Evolutionary conservation across 2,797 vertebrate species (phyloP).

Genomic region (Ctenopoma kingsleyae): DNA sequence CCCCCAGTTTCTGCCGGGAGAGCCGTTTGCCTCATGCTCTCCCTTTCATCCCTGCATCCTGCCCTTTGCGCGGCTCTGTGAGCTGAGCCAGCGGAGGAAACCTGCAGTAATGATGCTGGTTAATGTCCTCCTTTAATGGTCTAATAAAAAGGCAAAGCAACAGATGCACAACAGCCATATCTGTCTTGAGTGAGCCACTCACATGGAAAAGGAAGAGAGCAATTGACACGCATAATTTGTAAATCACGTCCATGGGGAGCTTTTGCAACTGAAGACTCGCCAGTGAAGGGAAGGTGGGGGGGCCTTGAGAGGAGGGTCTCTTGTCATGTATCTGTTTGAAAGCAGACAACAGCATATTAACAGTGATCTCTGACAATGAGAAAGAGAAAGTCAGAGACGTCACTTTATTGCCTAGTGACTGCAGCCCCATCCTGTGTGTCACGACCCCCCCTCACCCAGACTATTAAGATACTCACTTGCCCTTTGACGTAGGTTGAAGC

Average conservation of each 20-base stretch:
- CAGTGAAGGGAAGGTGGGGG: conserved; percentile 3
- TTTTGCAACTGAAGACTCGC: conserved; percentile 43
- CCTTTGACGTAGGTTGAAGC: conserved; percentile 82
- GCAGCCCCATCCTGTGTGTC: conserved; percentile 76
- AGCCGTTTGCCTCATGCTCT: conserved; percentile 61
- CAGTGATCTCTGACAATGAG: conserved; percentile 59
- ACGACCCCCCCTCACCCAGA: conserved; percentile 44
- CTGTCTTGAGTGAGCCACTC: conserved; percentile 57
- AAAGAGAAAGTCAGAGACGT: conserved; percentile 78
- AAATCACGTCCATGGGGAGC: conserved; percentile 56
- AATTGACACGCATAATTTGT: conserved; percentile 76
- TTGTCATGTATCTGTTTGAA: conserved; percentile 50
- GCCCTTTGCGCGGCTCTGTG: conserved; percentile 66
- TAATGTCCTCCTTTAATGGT: conserved; percentile 77
- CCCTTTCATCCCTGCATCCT: conserved; percentile 77
- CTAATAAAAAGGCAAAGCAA: conserved; percentile 77
- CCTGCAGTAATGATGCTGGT: conserved; percentile 77
- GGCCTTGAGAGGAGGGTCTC: conserved; percentile 21
- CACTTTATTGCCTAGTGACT: conserved; percentile 82
- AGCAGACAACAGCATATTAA: conserved; percentile 41
- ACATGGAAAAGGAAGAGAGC: conserved; percentile 73
- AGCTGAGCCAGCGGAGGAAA: conserved; percentile 69
- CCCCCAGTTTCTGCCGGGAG: conserved; percentile 54
- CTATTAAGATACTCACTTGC: conserved; percentile 80
- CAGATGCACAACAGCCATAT: conserved; percentile 80